These are phyloP conservation scores for Antechinus stuartii DNA, from an alignment of 2,113 vertebrate genomes.

Conservation along the genomic window DNA sequence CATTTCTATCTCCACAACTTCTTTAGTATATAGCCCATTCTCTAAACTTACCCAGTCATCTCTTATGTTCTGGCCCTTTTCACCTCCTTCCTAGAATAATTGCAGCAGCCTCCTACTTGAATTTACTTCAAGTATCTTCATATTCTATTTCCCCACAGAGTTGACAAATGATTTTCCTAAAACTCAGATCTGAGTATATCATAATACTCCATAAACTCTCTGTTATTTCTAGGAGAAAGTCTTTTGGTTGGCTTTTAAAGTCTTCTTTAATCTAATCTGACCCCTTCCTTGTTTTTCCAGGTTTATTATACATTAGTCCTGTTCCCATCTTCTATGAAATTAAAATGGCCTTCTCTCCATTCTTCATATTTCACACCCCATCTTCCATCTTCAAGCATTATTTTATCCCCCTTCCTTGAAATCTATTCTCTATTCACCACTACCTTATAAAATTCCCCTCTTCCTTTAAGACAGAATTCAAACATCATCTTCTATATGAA, in stretches of 20 bases:
- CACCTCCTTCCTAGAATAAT: neutral
- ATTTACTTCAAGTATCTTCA: neutral
- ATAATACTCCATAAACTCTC: neutral
- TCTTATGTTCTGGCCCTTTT: neutral
- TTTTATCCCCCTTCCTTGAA: neutral
- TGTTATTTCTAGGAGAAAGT: neutral
- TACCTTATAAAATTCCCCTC: neutral
- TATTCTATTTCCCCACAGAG: neutral
- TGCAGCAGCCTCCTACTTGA: neutral
- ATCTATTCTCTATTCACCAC: neutral
- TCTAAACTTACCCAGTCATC: neutral
- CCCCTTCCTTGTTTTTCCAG: neutral
- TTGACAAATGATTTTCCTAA: neutral
- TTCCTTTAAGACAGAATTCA: neutral
- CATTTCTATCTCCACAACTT: neutral
- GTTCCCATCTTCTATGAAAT: neutral
- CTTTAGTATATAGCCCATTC: neutral
- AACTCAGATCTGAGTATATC: neutral
- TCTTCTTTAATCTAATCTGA: neutral
- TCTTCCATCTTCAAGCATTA: neutral
- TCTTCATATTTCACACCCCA: neutral
- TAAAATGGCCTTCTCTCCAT: neutral
- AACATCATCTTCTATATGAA: neutral
- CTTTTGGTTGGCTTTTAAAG: neutral
- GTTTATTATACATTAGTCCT: neutral